Base-by-base conservation (phyloP, 1,140 invertebrate species). In the Pantala flavescens region DNA sequence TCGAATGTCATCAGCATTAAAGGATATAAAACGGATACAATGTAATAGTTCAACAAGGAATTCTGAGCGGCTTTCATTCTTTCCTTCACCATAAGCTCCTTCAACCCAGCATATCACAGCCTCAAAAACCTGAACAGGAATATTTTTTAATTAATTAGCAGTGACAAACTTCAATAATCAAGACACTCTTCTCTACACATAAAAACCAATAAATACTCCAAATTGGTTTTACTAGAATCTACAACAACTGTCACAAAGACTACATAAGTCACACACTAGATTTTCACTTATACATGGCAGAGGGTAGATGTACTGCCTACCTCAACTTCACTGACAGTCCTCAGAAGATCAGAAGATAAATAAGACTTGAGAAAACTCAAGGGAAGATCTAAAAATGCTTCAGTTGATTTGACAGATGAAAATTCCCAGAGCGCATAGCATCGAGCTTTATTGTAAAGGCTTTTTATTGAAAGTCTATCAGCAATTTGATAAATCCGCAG, bases 401-500 rank as follows among this genome's bases (percentile, higher is more conserved):
- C 80, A 71, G 78, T 80, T 42, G 82, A 80, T 16, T 74, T 77
- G 3, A 83, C 81, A 71, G 75, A 71, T 23, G 74, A 63, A 75
- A 79, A 80, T 63, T 79, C 76, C 77, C 74, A 84, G 78, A 76
- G 71, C 71, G 74, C 79, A 78, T 78, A 70, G 21, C 73, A 72
- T 74, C 70, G 63, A 24, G 78, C 73, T 73, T 75, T 78, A 5
- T 74, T 42, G 42, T 77, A 72, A 11, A 79, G 72, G 23, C 76
- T 75, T 12, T 49, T 75, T 24, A 78, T 70, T 21, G 74, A 79
- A 11, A 86, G 77, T 70, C 80, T 77, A 71, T 80, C 77, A 75
- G 84, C 84, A 76, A 82, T 82, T 36, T 80, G 76, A 73, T 84
- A 80, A 70, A 84, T 84, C 19, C 82, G 81, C 43, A 86, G 76